Base-by-base conservation (phyloP, 2,797 vertebrate genomes). In the Microchirus variegatus region DNA sequence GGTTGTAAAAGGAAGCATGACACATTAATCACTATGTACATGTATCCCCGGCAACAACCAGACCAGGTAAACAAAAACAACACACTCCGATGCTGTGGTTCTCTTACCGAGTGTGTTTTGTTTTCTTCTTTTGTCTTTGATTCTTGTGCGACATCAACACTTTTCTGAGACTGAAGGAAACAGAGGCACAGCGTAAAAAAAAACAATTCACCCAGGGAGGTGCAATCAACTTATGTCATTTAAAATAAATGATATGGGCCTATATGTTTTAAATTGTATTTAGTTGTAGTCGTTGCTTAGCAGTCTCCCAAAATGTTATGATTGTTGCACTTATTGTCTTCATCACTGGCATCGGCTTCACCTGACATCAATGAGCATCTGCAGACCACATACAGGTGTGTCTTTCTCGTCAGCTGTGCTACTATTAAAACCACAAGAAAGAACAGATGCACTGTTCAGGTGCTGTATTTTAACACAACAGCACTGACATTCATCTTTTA, bases 401-500 rank as follows among this genome's bases (percentile, higher is more conserved):
- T 70, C 36, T 55, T 47, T 80, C 66, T 67, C 70, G 54, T 67
- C 83, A 81, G 68, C 78, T 83, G 70, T 53, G 59, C 66, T 80
- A 56, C 67, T 63, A 59, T 38, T 13, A 15, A 79, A 84, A 84
- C 83, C 75, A 87, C 88, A 82, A 69, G 53, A 72, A 60, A 79
- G 67, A 56, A 53, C 67, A 84, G 63, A 55, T 73, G 76, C 47
- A 40, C 10, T 17, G 16, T 51, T 42, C 62, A 75, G 57, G 50
- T 15, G 26, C 14, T 31, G 48, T 79, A 75, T 63, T 69, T 37
- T 6, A 50, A 11, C 22, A 38, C 0, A 47, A 3, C 15, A 26
- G 12, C 8, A 3, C 36, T 48, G 19, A 75, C 13, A 56, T 22
- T 48, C 12, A 40, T 31, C 15, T 4, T 18, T 10, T 55, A 5